Evolutionary conservation across 2,888 invertebrate genomes (phyloP), one percentile per base, ranked within the genome.

Genomic region (Nyleta sp.): DNA sequence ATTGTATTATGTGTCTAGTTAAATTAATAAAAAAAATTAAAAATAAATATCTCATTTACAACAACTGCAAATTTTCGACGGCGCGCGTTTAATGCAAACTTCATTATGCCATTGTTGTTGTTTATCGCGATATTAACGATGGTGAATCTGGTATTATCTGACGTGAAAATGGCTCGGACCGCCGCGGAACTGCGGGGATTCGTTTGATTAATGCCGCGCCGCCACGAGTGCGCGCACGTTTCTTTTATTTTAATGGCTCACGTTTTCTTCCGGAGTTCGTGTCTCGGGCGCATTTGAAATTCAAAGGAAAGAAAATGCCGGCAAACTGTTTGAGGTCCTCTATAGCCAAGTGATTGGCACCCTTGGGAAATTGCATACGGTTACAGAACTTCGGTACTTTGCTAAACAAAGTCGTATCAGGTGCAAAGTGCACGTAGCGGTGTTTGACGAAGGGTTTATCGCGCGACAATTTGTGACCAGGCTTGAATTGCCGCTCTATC

Each of bases 361-460:
- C 68, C 76, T 22, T 70, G 80, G 76, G 80, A 80, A 76, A 76
- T 73, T 70, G 76, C 52, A 40, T 22, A 59, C 71, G 53, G 52
- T 52, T 59, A 60, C 50, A 24, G 35, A 65, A 76, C 44, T 76
- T 71, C n/a, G 57, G 53, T 40, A 57, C 71, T 77, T 71, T 40
- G 53, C 53, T 44, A 50, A 71, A 77, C 77, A 77, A 77, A 77
- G 65, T 71, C 62, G 72, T 72, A 72, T 78, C 72, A 78, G 77
- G 72, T 72, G 77, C 67, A 67, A 72, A 78, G 55, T 50, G 67
- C 67, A 50, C 60, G 72, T 53, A 48, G 62, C 62, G 35, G 11
- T 78, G 67, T 78, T 78, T 78, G 77, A 78, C 65, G 68, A 72
- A 72, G 62, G 73, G 64, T 64, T 78, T 78, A 78, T 73, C 73